These are phyloP conservation scores for Nycticryphes semicollaris DNA, from an alignment of 2,113 vertebrate genomes.

Conservation along the genomic window DNA sequence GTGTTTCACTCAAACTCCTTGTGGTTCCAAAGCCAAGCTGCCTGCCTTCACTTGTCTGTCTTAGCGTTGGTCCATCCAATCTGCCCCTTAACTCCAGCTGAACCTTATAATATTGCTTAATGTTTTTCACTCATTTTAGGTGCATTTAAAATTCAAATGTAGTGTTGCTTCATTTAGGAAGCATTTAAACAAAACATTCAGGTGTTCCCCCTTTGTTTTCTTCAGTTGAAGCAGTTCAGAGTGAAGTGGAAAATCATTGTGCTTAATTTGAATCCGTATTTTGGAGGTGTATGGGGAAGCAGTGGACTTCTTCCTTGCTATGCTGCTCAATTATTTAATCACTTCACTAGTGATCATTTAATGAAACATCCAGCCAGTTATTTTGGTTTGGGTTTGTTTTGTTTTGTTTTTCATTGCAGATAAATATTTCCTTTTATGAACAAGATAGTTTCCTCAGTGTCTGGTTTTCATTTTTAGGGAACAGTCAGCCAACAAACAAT, in stretches of 20 bases:
- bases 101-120: background rate
- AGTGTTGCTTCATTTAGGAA: background rate
- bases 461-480: conserved; percentile 45
- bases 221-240: background rate
- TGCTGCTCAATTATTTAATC: background rate
- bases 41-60: background rate
- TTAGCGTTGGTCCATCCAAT: background rate
- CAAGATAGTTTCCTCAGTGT: background rate
- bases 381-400: background rate
- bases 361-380: background rate
- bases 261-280: background rate
- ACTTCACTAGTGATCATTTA: background rate
- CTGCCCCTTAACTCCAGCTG: background rate
- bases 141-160: background rate
- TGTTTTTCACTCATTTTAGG: background rate
- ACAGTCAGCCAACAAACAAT: background rate
- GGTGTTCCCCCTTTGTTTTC: background rate
- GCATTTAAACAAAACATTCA: background rate
- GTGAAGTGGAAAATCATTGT: background rate
- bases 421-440: conserved; percentile 36
- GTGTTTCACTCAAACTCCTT: background rate
- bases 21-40: background rate
- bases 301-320: background rate
- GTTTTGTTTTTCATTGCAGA: background rate
- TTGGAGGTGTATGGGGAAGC: background rate